Conservation (phyloP, 2,888 invertebrate species). For the Tethea ocularis region DNA sequence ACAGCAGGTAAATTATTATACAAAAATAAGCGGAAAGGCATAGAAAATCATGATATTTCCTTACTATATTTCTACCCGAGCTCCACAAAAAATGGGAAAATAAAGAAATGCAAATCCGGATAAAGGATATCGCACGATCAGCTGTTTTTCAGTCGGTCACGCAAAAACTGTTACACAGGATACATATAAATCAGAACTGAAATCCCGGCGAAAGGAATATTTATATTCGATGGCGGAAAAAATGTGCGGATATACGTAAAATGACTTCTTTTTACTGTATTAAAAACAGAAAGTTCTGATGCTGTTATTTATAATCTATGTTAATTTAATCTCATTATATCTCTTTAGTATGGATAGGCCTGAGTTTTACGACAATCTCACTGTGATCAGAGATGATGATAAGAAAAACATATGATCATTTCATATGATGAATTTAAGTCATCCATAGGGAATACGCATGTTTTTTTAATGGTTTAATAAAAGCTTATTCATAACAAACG, state of each 20-base stretch:
- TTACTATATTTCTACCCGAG: constrained; percentile 19
- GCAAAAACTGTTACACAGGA: constrained; percentile 11
- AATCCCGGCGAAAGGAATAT: constrained; percentile 4
- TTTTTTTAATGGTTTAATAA: too few relatives aligned
- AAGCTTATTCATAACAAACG: too few relatives aligned
- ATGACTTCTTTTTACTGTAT: neutral
- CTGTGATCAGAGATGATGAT: too few relatives aligned
- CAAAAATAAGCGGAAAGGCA: constrained; percentile 4
- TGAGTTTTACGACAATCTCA: too few relatives aligned
- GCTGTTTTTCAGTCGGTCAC: constrained; percentile 37
- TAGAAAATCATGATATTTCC: constrained; percentile 22
- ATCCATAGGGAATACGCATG: too few relatives aligned
- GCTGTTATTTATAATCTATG: too few relatives aligned
- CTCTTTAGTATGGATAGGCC: too few relatives aligned
- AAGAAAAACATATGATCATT: too few relatives aligned
- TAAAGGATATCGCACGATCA: constrained; percentile 23
- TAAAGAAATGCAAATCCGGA: constrained; percentile 33
- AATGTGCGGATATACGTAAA: neutral
- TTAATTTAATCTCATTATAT: too few relatives aligned
- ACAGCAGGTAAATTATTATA: neutral
- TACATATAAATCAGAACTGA: constrained; percentile 1
- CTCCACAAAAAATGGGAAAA: constrained; percentile 29
- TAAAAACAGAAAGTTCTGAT: neutral
- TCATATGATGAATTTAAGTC: too few relatives aligned
- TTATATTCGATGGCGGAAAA: neutral